phyloP scores from a whole-genome alignment of 2,797 vertebrate species.

The Megaceryle alcyon region DNA sequence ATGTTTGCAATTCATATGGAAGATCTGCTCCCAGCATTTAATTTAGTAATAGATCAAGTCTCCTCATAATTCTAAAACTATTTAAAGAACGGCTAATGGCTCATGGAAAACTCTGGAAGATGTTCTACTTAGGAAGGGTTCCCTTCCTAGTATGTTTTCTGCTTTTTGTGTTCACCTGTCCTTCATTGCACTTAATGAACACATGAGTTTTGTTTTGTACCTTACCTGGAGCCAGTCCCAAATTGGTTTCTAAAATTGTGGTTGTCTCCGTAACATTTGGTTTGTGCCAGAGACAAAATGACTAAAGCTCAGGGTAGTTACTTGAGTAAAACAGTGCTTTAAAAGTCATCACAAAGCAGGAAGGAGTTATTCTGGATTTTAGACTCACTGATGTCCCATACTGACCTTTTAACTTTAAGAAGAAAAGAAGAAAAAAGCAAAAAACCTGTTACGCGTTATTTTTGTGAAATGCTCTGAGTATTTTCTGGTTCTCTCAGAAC shows the following conservation, averaged over 20 bases:
- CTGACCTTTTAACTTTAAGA: not conserved
- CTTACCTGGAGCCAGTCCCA: not conserved
- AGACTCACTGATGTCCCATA: not conserved
- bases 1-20: not conserved
- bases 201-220: not conserved
- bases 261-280: not conserved
- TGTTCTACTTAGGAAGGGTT: not conserved
- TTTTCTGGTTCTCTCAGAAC: not conserved
- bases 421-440: not conserved
- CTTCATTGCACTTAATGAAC: not conserved
- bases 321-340: not conserved
- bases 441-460: not conserved
- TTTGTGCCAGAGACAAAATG: slow-evolving; percentile 18
- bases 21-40: slow-evolving; percentile 23
- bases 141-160: not conserved
- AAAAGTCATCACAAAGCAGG: not conserved
- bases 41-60: slow-evolving; percentile 12
- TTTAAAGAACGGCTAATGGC: slow-evolving; percentile 5
- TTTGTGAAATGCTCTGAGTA: not conserved
- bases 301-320: not conserved
- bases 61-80: slow-evolving; percentile 11
- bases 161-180: slow-evolving; percentile 16
- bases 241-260: slow-evolving; percentile 10
- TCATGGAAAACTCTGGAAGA: slow-evolving; percentile 31
- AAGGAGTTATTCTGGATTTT: not conserved